Evolutionary conservation across 2,888 invertebrate species (phyloP), one percentile per base, ranked within the genome.

Genomic region (Pristionchus japonicus): DNA sequence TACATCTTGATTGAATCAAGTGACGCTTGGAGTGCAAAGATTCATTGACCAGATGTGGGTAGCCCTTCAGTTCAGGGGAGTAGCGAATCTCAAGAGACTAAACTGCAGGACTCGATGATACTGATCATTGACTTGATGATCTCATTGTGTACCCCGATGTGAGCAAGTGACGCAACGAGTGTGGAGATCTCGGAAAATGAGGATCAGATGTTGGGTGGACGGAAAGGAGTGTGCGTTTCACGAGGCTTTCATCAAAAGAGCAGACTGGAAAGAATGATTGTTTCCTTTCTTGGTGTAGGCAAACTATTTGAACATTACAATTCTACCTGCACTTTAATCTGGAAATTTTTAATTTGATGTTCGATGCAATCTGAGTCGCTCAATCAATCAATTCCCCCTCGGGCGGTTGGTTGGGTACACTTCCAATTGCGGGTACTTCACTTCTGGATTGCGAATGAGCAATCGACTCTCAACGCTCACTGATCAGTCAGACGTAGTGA

Each of bases 331-430:
- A n/a, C n/a, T n/a, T n/a, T n/a, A n/a, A n/a, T n/a, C n/a, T n/a
- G n/a, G n/a, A n/a, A n/a, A 57, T 57, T 3, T 17, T 52, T 34
- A 6, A 34, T n/a, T n/a, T 1, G 37, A 37, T 37, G 2, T 37
- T 37, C 70, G 37, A 37, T 70, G 1, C 13, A 27, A 2, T 37
- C 23, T 57, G 57, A 57, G 57, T 57, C 57, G n/a, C n/a, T n/a
- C n/a, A 67, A 4, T 15, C 34, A 17, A 70, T 37, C 20, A 23
- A 70, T 70, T 34, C 70, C 37, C 37, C 70, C 37, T 15, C 64
- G 37, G 70, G 70, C 70, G 37, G 37, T 70, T 70, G 37, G 70
- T 70, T 70, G 70, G 70, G 70, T 70, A 70, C 64, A 64, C 70
- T 70, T 70, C 70, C 70, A 34, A 34, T 70, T 70, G 37, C 31